These are phyloP conservation scores for Polietes domitor DNA, from an alignment of 2,888 invertebrate genomes.

Conservation along the genomic window DNA sequence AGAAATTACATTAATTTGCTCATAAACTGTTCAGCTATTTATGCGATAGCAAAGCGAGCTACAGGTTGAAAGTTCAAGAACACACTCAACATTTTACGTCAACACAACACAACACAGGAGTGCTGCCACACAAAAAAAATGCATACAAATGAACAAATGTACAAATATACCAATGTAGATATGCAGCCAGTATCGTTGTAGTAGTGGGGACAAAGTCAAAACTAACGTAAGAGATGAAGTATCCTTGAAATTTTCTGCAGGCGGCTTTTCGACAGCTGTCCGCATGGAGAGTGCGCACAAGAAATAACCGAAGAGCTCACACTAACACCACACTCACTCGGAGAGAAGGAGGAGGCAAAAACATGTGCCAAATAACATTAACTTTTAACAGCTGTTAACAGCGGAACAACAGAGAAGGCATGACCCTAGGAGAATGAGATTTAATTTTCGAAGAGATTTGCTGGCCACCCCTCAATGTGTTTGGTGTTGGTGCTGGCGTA, in stretches of 20 bases:
- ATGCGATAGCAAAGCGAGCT: slow-evolving; percentile 36
- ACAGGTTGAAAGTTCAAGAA: slow-evolving; percentile 65
- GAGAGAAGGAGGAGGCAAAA: neutral
- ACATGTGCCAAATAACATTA: neutral
- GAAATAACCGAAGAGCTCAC: neutral
- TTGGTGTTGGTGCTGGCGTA: too few species aligned
- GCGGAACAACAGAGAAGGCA: neutral
- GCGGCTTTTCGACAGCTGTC: slow-evolving; percentile 61
- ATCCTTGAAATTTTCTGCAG: slow-evolving; percentile 54
- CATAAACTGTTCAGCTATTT: neutral
- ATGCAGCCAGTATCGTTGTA: neutral
- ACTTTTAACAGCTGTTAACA: neutral
- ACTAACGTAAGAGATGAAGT: slow-evolving; percentile 35
- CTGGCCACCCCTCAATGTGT: neutral
- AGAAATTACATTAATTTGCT: too few species aligned
- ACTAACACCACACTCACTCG: neutral
- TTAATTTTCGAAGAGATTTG: slow-evolving; percentile 18
- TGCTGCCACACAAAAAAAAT: neutral
- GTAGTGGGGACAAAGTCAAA: neutral
- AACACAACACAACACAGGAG: slow-evolving; percentile 32
- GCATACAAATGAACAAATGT: neutral
- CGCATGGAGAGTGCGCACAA: slow-evolving; percentile 44
- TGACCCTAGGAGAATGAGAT: neutral
- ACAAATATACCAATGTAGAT: too few species aligned
- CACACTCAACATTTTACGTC: slow-evolving; percentile 57